Conservation (phyloP, 2,888 invertebrate species). For the Torymus tubicola region DNA sequence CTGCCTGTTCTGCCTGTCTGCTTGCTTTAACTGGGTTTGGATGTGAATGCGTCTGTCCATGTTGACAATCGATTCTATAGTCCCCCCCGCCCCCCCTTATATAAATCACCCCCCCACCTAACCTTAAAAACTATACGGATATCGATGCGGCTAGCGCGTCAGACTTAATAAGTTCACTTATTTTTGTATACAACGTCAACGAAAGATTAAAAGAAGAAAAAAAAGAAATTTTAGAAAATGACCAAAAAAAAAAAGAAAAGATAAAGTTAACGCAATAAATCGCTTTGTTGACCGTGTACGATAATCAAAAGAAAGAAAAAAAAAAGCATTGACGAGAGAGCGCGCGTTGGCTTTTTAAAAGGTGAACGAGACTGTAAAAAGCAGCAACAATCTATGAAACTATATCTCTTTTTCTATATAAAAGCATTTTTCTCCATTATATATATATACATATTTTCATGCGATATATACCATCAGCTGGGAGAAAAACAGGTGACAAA, state of each 20-base stretch:
- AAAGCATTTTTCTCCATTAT: slow-evolving; percentile 26
- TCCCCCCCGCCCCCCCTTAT: not conserved
- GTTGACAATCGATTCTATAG: slow-evolving; percentile 52
- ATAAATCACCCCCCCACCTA: slow-evolving; percentile 36
- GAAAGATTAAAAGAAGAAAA: slow-evolving; percentile 36
- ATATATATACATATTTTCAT: slow-evolving; percentile 21
- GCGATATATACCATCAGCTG: not conserved
- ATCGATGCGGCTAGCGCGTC: slow-evolving; percentile 45
- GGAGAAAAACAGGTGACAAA: too few species aligned
- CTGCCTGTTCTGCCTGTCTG: slow-evolving; percentile 58
- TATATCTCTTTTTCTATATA: slow-evolving; percentile 15
- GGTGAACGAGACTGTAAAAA: slow-evolving; percentile 25
- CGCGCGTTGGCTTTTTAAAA: slow-evolving; percentile 34
- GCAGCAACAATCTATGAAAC: slow-evolving; percentile 32
- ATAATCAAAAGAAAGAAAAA: slow-evolving; percentile 40
- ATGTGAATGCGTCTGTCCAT: slow-evolving; percentile 62
- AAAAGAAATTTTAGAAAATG: not conserved
- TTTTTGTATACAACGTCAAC: slow-evolving; percentile 50
- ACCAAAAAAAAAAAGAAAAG: slow-evolving; percentile 9
- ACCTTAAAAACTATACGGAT: slow-evolving; percentile 20
- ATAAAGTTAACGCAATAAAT: slow-evolving; percentile 34
- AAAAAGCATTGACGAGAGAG: slow-evolving; percentile 23
- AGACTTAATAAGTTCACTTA: slow-evolving; percentile 49
- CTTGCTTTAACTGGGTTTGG: slow-evolving; percentile 63
- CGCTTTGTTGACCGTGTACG: slow-evolving; percentile 43